Evolutionary conservation across 2,113 vertebrate species (phyloP).

Genomic region (Sisor rabdophorus): DNA sequence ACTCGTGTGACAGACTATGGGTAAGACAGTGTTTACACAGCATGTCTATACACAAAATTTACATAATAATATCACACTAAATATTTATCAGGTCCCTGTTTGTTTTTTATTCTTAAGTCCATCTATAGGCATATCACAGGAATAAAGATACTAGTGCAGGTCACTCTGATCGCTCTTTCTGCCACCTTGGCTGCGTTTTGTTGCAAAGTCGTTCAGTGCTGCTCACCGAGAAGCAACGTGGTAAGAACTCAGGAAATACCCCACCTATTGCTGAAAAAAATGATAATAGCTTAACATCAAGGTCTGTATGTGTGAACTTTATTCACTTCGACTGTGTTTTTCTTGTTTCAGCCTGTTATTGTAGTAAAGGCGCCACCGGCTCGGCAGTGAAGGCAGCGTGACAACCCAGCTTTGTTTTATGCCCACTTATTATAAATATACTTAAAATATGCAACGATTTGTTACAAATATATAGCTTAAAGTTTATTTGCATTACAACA

Average conservation of each 20-base stretch:
- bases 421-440: background rate
- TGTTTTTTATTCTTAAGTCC: constrained; percentile 27
- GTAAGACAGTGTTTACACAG: constrained; percentile 5
- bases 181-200: constrained; percentile 61
- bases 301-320: background rate
- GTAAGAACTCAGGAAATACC: constrained; percentile 51
- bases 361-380: constrained; percentile 47
- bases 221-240: constrained; percentile 52
- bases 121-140: background rate
- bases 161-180: constrained; percentile 58
- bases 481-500: background rate
- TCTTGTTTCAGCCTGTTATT: constrained; percentile 63
- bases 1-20: background rate
- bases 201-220: constrained; percentile 70
- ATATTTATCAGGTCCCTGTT: background rate
- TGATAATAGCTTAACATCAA: background rate
- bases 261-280: background rate
- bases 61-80: background rate
- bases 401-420: background rate
- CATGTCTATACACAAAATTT: no score
- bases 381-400: constrained; percentile 34
- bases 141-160: constrained; percentile 39
- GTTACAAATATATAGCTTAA: background rate
- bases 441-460: background rate
- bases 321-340: background rate